Evolutionary conservation across 1,140 invertebrate genomes (phyloP).

Genomic region (Drosophila tristis): DNA sequence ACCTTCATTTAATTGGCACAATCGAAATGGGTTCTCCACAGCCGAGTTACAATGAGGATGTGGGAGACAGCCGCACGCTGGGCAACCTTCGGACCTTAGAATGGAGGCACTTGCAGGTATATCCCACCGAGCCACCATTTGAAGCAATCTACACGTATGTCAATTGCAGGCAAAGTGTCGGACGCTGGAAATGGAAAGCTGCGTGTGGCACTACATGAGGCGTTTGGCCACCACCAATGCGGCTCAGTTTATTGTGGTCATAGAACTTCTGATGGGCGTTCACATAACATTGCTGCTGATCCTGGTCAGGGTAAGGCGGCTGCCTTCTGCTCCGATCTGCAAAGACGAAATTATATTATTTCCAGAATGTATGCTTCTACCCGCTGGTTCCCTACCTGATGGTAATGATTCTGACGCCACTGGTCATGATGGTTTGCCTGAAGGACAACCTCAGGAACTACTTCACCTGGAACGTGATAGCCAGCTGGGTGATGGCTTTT

Average conservation of each 20-base stretch:
- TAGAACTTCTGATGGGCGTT: conserved; percentile 18
- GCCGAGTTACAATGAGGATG: conserved; percentile 12
- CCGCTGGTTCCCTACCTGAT: not conserved
- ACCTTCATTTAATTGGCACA: not conserved
- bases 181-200: conserved; percentile 9
- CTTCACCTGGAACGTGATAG: conserved; percentile 9
- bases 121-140: too few relatives aligned
- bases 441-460: not conserved
- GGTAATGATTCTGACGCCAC: not conserved
- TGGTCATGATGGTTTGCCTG: conserved; percentile 3
- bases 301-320: conserved; percentile 3
- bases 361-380: not conserved
- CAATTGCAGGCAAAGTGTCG: conserved; percentile 20
- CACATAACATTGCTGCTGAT: conserved; percentile 9
- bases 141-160: too few relatives aligned
- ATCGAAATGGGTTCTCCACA: not conserved
- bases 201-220: conserved; percentile 22
- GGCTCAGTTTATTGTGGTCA: conserved; percentile 22
- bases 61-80: not conserved
- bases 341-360: not conserved
- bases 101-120: conserved; percentile 30
- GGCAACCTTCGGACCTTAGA: conserved; percentile 11
- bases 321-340: too few relatives aligned
- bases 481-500: conserved; percentile 15
- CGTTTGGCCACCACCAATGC: conserved; percentile 22